A percentile compares a stretch with the other conserved stretches of the same genome.
Evolutionary conservation across 2,888 invertebrate genomes (phyloP).

Genomic region (Epistrophe grossulariae): DNA sequence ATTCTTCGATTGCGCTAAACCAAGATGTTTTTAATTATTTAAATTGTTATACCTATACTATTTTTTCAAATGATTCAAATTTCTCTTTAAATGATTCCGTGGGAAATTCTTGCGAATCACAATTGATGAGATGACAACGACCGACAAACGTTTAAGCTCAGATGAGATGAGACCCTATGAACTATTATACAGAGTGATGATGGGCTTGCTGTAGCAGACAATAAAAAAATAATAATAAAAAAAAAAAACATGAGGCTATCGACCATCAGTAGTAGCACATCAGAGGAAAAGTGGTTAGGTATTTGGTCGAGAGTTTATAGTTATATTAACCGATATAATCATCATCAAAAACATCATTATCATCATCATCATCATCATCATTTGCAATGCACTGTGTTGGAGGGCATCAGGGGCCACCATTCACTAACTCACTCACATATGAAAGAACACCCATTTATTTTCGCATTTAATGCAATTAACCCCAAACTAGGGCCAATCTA

Average conservation of each 20-base stretch:
- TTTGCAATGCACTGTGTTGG: slow-evolving; percentile 22
- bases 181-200: background rate
- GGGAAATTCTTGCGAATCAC: slow-evolving; percentile 54
- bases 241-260: slow-evolving; percentile 33
- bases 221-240: slow-evolving; percentile 12
- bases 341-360: slow-evolving; percentile 25
- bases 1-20: background rate
- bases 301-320: background rate
- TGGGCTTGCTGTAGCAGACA: slow-evolving; percentile 53
- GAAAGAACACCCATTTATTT: slow-evolving; percentile 77
- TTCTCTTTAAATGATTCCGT: slow-evolving; percentile 31
- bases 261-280: background rate
- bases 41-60: background rate
- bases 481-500: slow-evolving; percentile 83
- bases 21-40: background rate
- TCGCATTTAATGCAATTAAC: slow-evolving; percentile 83
- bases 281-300: slow-evolving; percentile 4
- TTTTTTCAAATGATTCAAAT: background rate
- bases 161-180: slow-evolving; percentile 57
- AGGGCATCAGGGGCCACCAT: slow-evolving; percentile 62
- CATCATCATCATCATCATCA: slow-evolving; percentile 33
- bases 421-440: slow-evolving; percentile 22
- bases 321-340: slow-evolving; percentile 40
- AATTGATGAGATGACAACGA: slow-evolving; percentile 49
- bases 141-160: slow-evolving; percentile 31